phyloP scores from a whole-genome alignment of 2,797 vertebrate genomes.

The Tragopan temminckii region DNA sequence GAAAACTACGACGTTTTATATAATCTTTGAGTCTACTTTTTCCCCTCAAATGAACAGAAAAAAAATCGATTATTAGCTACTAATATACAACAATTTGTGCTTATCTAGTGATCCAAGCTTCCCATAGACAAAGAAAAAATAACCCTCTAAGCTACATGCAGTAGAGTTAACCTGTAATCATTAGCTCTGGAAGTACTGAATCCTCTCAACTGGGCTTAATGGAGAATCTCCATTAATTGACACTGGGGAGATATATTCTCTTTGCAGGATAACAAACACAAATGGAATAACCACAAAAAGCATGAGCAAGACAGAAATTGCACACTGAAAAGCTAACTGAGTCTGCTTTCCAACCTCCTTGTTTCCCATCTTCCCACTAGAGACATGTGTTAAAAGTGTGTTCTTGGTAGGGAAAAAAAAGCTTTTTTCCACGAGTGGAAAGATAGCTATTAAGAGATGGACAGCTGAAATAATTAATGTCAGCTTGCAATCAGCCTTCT shows the following conservation, averaged over 20 bases:
- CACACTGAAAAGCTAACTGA: not conserved
- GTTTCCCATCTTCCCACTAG: not conserved
- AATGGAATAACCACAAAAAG: not conserved
- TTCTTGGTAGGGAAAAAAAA: not conserved
- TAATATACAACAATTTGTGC: not conserved
- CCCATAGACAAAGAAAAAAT: not conserved
- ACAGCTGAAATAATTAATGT: not conserved
- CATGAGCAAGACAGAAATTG: not conserved
- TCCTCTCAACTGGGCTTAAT: not conserved
- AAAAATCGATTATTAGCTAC: conserved; percentile 22
- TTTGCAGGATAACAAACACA: not conserved
- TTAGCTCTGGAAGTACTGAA: not conserved
- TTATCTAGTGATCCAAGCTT: not conserved
- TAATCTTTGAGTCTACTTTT: not conserved
- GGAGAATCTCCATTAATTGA: not conserved
- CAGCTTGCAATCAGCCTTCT: not conserved
- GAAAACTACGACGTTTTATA: not conserved
- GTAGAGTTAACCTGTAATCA: not conserved
- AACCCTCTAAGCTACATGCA: not conserved
- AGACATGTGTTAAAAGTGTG: not conserved
- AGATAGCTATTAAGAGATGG: not conserved
- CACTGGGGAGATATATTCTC: not conserved
- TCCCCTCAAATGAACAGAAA: conserved; percentile 5
- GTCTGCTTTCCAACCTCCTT: not conserved
- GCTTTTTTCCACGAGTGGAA: not conserved